Conservation (phyloP, 2,113 vertebrate species). For the Chionodraco myersi region DNA sequence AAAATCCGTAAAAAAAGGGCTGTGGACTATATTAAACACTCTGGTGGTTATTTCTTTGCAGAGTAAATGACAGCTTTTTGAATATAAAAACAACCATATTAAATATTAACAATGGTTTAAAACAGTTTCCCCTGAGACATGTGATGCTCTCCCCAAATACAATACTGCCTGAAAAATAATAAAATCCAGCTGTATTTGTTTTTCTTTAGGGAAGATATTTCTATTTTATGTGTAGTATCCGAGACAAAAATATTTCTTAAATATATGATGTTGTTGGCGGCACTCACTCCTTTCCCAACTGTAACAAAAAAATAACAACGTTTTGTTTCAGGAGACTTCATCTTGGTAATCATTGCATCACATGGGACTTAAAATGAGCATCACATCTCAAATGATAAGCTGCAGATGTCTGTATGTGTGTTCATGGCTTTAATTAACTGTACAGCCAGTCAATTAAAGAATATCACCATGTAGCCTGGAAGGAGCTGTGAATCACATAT, state of each 20-base stretch:
- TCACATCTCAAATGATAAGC: background rate
- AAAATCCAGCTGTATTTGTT: background rate
- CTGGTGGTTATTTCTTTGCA: background rate
- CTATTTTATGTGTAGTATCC: background rate
- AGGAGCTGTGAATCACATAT: background rate
- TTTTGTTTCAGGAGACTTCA: background rate
- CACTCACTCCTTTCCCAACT: background rate
- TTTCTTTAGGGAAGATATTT: background rate
- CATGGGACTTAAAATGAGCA: background rate
- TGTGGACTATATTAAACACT: background rate
- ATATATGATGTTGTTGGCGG: background rate
- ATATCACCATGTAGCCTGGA: background rate
- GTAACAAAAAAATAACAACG: background rate
- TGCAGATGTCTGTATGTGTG: constrained; percentile 19
- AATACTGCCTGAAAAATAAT: background rate
- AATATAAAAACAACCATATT: background rate
- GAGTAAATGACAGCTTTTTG: background rate
- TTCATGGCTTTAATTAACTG: background rate
- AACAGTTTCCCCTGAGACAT: background rate
- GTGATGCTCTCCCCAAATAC: background rate
- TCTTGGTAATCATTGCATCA: background rate
- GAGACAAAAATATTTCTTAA: background rate
- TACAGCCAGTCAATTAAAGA: background rate
- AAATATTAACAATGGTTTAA: constrained; percentile 8
- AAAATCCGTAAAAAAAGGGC: background rate